phyloP scores from a whole-genome alignment of 2,888 invertebrate species.

The Hypomecis punctinalis region DNA sequence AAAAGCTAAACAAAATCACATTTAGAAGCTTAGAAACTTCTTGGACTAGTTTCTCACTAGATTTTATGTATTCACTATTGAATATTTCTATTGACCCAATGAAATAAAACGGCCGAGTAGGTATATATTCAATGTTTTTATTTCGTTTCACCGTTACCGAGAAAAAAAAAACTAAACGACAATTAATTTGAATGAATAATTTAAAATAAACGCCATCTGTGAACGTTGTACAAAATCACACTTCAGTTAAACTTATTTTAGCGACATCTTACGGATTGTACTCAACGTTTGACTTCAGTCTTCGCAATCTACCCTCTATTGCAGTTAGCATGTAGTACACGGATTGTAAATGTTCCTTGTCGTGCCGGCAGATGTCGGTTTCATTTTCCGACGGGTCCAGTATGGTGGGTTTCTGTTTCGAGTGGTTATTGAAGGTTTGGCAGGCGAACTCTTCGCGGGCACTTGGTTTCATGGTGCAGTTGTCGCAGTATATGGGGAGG shows the following conservation, averaged over 20 bases:
- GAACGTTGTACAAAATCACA: neutral
- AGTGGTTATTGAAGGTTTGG: slow-evolving; percentile 53
- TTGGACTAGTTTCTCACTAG: too few relatives aligned
- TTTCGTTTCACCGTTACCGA: neutral
- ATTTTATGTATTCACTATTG: too few relatives aligned
- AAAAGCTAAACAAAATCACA: neutral
- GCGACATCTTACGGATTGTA: slow-evolving; percentile 19
- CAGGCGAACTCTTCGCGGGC: slow-evolving; percentile 55
- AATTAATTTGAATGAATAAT: slow-evolving; percentile 1
- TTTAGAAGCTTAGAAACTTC: slow-evolving; percentile 59
- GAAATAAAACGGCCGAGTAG: neutral
- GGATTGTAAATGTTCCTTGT: slow-evolving; percentile 62
- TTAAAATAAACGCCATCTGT: neutral
- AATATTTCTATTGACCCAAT: neutral
- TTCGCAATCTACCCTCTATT: slow-evolving; percentile 71
- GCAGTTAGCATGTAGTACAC: slow-evolving; percentile 68
- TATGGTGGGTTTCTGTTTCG: slow-evolving; percentile 29
- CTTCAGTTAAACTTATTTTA: slow-evolving; percentile 9
- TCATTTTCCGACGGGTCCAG: slow-evolving; percentile 56
- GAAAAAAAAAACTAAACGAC: neutral
- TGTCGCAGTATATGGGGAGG: slow-evolving; percentile 42
- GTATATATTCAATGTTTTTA: neutral
- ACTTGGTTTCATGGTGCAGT: slow-evolving; percentile 70
- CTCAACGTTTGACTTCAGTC: slow-evolving; percentile 58
- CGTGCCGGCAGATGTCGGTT: slow-evolving; percentile 62